Base-by-base conservation (phyloP, 2,797 vertebrate genomes). In the Bovichtus diacanthus region DNA sequence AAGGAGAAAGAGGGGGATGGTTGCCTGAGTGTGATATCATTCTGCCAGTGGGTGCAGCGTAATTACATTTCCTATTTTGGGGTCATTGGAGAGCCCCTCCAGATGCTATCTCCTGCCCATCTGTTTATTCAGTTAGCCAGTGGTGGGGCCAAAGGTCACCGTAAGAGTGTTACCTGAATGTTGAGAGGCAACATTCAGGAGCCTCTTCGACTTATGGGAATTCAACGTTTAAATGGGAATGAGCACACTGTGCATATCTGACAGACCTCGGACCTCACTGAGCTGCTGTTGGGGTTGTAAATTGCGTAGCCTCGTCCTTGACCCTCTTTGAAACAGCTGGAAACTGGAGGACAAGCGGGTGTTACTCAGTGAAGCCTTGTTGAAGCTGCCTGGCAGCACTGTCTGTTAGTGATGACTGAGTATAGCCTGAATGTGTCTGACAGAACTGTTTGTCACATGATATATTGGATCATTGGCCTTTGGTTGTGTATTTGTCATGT, bases 31-130 rank as follows among this genome's bases (percentile, higher is more conserved):
- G 74, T 88, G 80, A 90, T 84, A 62, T 91, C 82, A 89, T 84
- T 86, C 46, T 86, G 86, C 90, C 83, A 29, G 59, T 68, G 80
- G 90, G 77, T 80, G 71, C 74, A 29, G 66, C 7, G 21, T 90
- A 85, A 91, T 87, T 83, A 81, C 74, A 81, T 89, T 87, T 80
- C 63, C 68, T 84, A 54, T 86, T 81, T 80, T 47, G 53, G 78
- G 87, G 89, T 91, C 88, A 87, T 81, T 74, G 78, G 87, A 90
- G 84, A 93, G 62, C 80, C 88, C 84, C 82, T 86, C 85, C 87
- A 91, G 88, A 87, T 87, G 88, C 81, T 87, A 12, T 39, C 76
- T 74, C 53, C 15, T 46, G 53, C 70, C 80, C 78, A 81, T 88
- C 84, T 91, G 85, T 86, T 91, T 82, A 81, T 85, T 77, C 58